phyloP scores from a whole-genome alignment of 2,888 invertebrate species.

The Hirtodrosophila alboralis region DNA sequence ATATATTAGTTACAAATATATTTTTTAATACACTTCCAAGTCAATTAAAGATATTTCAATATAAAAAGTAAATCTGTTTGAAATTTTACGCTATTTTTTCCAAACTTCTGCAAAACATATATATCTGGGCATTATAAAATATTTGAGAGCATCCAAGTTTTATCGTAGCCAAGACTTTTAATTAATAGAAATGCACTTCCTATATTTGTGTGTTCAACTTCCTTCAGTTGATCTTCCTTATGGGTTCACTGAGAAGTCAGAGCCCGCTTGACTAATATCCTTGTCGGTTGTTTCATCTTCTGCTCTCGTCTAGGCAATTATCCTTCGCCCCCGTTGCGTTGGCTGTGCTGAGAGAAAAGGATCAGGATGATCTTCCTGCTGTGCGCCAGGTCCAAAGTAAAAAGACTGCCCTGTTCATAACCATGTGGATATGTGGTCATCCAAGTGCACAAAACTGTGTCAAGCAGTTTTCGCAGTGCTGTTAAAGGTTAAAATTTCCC shows the following conservation, averaged over 20 bases:
- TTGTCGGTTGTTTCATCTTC: constrained; percentile 6
- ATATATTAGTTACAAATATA: too few species aligned
- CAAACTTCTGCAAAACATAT: too few species aligned
- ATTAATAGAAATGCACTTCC: constrained; percentile 3
- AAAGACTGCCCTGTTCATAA: constrained; percentile 5
- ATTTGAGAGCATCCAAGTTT: too few species aligned
- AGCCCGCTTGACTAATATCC: constrained; percentile 13
- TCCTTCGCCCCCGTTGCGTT: constrained; percentile 64
- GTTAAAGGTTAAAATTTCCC: constrained; percentile 1
- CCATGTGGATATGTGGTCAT: constrained; percentile 60
- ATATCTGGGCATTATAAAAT: too few species aligned
- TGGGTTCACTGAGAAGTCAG: background rate
- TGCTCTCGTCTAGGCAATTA: constrained; percentile 51
- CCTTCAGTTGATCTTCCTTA: background rate
- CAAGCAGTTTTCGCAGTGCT: constrained; percentile 60
- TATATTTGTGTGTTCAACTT: constrained; percentile 5
- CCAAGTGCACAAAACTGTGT: constrained; percentile 37
- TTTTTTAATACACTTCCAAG: too few species aligned
- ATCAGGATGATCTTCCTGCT: constrained; percentile 62
- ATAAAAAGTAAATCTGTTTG: too few species aligned
- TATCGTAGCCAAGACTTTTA: background rate
- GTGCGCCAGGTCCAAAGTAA: constrained; percentile 25
- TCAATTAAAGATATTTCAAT: too few species aligned
- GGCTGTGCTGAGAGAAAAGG: constrained; percentile 48
- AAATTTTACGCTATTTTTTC: too few species aligned